Conservation (phyloP, 2,888 invertebrate species). For the Furcula furcula region DNA sequence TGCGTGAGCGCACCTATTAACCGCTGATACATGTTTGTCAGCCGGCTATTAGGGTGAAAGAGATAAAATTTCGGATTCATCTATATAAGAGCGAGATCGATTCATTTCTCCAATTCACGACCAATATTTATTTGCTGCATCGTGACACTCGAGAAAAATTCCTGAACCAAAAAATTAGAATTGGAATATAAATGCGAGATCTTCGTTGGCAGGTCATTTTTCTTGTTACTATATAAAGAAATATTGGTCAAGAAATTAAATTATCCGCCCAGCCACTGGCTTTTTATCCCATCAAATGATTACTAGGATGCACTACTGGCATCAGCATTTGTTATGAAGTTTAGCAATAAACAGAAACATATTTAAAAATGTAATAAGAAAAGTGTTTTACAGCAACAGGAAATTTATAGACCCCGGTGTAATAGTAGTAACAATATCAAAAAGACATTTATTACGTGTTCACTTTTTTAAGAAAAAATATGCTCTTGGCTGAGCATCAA, state of each 20-base stretch:
- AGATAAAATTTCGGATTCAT: constrained; percentile 71
- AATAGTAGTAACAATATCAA: constrained; percentile 30
- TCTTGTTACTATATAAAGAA: constrained; percentile 70
- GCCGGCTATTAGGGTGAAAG: constrained; percentile 80
- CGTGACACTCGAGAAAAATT: constrained; percentile 71
- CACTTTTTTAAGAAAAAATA: constrained; percentile 34
- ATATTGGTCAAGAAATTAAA: constrained; percentile 63
- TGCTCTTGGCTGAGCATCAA: constrained; percentile 37
- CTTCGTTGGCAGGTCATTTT: constrained; percentile 63
- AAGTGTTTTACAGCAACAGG: constrained; percentile 14
- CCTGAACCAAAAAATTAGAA: constrained; percentile 68
- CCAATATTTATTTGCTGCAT: constrained; percentile 76
- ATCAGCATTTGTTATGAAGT: constrained; percentile 6
- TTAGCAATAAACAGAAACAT: constrained; percentile 9
- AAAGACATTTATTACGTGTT: constrained; percentile 43
- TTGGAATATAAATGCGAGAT: constrained; percentile 63
- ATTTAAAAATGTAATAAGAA: constrained; percentile 5
- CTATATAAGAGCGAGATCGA: constrained; percentile 75
- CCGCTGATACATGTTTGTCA: constrained; percentile 82
- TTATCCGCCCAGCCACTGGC: constrained; percentile 18
- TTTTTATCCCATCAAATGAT: constrained; percentile 17
- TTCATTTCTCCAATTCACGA: constrained; percentile 72
- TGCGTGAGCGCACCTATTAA: constrained; percentile 80
- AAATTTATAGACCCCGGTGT: constrained; percentile 21
- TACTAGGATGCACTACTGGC: constrained; percentile 7